A percentile compares a stretch with the other conserved stretches of the same genome.
Conservation (phyloP, 1,140 invertebrate genomes). For the Heterodera schachtii region DNA sequence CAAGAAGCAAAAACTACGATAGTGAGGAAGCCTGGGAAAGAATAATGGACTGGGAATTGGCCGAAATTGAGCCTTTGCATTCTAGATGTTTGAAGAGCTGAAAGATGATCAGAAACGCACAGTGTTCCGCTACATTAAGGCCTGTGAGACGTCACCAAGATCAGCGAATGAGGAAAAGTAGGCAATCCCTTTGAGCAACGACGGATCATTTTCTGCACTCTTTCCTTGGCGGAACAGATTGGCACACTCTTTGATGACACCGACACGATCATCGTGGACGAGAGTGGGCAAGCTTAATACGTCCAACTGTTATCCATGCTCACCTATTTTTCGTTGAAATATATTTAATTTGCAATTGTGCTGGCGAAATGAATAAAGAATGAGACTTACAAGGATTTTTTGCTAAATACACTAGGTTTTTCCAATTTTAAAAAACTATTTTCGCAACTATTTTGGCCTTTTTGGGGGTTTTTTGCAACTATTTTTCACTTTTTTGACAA, state of each 20-base stretch:
- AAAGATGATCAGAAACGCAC: not conserved
- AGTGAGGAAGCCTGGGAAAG: not conserved
- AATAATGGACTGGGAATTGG: not conserved
- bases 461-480: too few relatives aligned
- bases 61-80: constrained; percentile 3
- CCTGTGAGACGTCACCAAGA: constrained; percentile 10
- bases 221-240: constrained; percentile 15
- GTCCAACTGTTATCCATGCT: not conserved
- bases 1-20: constrained; percentile 13
- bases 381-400: too few relatives aligned
- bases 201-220: not conserved
- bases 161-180: constrained; percentile 3
- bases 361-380: too few relatives aligned
- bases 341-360: too few relatives aligned
- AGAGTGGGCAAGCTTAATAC: constrained; percentile 1
- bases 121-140: not conserved
- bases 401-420: too few relatives aligned
- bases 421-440: too few relatives aligned
- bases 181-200: not conserved
- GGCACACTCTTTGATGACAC: constrained; percentile 1
- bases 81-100: not conserved
- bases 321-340: not conserved
- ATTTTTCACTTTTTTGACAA: too few relatives aligned
- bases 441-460: too few relatives aligned
- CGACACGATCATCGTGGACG: not conserved